phyloP scores from a whole-genome alignment of 2,888 invertebrate genomes.

The Lepeophtheirus nordmannii region DNA sequence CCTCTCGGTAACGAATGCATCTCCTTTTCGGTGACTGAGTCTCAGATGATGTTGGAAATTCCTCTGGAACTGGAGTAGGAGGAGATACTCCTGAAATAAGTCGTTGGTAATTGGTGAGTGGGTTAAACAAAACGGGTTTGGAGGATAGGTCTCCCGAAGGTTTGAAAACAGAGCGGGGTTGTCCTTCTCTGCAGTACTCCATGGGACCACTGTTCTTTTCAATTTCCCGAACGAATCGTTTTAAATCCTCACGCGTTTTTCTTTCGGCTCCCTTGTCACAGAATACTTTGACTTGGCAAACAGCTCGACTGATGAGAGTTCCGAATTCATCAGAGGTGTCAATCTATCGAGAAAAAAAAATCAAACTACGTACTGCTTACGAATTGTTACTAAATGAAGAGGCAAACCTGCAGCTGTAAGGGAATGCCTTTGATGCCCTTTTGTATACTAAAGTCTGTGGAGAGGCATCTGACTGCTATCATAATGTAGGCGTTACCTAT shows the following conservation, averaged over 20 bases:
- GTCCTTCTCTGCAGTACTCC: background rate
- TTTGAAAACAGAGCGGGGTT: background rate
- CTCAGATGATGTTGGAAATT: background rate
- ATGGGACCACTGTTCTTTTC: background rate
- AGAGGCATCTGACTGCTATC: slow-evolving; percentile 22
- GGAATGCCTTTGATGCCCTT: slow-evolving; percentile 24
- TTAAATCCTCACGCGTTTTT: slow-evolving; percentile 14
- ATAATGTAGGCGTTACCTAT: background rate
- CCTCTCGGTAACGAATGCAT: background rate
- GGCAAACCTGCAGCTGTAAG: slow-evolving; percentile 15
- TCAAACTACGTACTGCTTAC: background rate
- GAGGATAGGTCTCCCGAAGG: background rate
- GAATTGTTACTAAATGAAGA: background rate
- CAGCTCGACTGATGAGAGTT: slow-evolving; percentile 4
- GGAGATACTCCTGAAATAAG: too few species aligned
- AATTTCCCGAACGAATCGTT: background rate
- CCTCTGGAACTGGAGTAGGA: too few species aligned
- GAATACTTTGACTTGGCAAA: slow-evolving; percentile 19
- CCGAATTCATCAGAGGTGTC: slow-evolving; percentile 14
- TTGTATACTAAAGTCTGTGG: slow-evolving; percentile 21
- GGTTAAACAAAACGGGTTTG: background rate
- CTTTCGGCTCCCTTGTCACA: slow-evolving; percentile 22
- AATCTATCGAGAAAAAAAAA: background rate
- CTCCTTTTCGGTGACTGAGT: background rate
- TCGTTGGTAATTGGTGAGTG: background rate